Evolutionary conservation across 2,888 invertebrate genomes (phyloP), one percentile per base, ranked within the genome.

Genomic region (Resseliella maxima): DNA sequence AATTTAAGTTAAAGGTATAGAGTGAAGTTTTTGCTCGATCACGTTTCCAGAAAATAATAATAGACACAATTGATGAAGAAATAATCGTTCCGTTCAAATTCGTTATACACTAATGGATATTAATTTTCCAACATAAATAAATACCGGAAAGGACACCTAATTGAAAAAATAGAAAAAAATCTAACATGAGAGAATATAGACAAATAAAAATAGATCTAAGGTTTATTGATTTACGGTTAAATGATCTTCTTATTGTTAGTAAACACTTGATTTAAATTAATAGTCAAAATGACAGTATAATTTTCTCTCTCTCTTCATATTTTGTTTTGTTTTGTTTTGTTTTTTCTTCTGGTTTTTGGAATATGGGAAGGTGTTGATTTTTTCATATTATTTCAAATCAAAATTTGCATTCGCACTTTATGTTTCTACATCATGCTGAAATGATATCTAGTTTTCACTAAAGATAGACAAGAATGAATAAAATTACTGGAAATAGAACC

Each of bases 181-280:
- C 72, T 31, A 31, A 31, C 72, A 72, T 72, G 72, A 72, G 83
- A 83, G 83, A 83, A 36, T 83, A 83, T n/a, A 83, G 83, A 83
- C 83, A 83, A 83, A 83, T 83, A 83, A 83, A 1, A 38, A 83
- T 27, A 24, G 36, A 38, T 36, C 83, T 83, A 83, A 83, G 83
- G 38, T 83, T 83, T 83, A 38, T 38, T 38, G 83, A 38, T 83
- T 38, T 83, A 38, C 83, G 83, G 38, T 38, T 83, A 83, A 83
- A 83, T 83, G 83, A 83, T 83, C 83, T 83, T 83, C 83, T 83
- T 83, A 83, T 83, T 24, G 83, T 83, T 83, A 83, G 36, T 83
- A 38, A 72, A 31, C 31, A 72, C 5, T 72, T n/a, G 3, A 72
- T 31, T n/a, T 72, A 35, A 72, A 72, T 31, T 41, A 41, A 41